Base-by-base conservation (phyloP, 2,113 vertebrate species). In the Gobio gobio region DNA sequence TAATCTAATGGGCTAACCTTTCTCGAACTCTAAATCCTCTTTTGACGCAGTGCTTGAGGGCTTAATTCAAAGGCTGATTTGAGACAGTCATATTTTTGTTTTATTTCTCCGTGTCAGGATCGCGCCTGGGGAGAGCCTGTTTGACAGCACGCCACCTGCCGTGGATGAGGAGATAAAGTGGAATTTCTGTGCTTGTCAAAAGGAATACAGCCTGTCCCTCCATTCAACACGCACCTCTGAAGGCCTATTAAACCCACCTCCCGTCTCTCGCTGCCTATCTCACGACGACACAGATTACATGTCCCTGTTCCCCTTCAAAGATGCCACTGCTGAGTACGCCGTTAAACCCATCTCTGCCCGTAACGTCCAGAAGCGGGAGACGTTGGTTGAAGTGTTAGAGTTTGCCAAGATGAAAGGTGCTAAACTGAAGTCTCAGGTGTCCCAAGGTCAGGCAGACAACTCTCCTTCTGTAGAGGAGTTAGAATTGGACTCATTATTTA, bases 51-150 rank as follows among this genome's bases (percentile, higher is more conserved):
- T 85, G 78, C 88, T 79, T 77, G 24, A 51, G 77, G 85, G 83
- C 80, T 89, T 87, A 83, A 87, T 86, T 89, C 72, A 87, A 81
- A 83, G 87, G 87, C 82, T 90, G 74, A 84, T 87, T 88, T 83
- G 82, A 73, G 75, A 40, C 36, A 72, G 75, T 49, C 18, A 61
- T 83, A 83, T 87, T 87, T 88, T 86, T 86, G 63, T 58, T 77
- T 88, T 92, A 72, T 80, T 58, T 86, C 63, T 64, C 14, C 68
- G 40, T 83, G 88, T 83, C 91, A 96, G 95, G 93, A 91, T 96
- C 87, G 90, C 93, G 86, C 90, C 94, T 36, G 93, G 94, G 54
- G 93, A 93, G 88, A 96, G 94, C 89, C 91, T 95, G 76, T 96
- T 96, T 91, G 94, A 96, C 88, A 94, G 84, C 86, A 92, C 72